Conservation (phyloP, 2,113 vertebrate genomes). For the Psittacula cyanocephala region DNA sequence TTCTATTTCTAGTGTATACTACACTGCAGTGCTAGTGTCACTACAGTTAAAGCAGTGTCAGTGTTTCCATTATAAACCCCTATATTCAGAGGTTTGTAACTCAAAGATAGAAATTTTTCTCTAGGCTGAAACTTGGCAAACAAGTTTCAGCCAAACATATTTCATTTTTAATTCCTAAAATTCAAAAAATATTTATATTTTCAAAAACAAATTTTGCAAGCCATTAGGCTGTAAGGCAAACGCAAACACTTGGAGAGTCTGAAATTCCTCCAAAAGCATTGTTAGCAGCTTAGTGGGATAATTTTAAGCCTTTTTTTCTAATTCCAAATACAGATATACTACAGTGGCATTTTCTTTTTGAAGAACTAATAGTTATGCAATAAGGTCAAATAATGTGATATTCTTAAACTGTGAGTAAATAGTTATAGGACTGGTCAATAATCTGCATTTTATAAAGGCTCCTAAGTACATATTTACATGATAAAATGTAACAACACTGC, state of each 20-base stretch:
- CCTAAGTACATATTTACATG: background rate
- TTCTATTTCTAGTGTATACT: conserved; percentile 53
- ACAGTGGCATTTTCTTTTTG: background rate
- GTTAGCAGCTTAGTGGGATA: background rate
- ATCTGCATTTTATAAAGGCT: background rate
- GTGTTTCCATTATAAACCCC: conserved; percentile 52
- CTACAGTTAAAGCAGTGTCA: conserved; percentile 27
- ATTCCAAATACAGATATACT: background rate
- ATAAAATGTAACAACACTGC: background rate
- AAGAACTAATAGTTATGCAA: background rate
- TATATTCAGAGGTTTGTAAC: conserved; percentile 51
- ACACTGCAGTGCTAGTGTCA: background rate
- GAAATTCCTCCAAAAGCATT: background rate
- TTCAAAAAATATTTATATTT: background rate
- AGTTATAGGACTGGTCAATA: background rate
- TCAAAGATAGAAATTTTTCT: conserved; percentile 29
- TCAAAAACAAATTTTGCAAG: background rate
- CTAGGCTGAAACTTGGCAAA: conserved; percentile 24
- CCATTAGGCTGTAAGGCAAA: background rate
- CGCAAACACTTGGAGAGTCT: background rate
- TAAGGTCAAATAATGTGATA: background rate
- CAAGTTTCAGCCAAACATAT: background rate
- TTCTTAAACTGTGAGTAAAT: background rate
- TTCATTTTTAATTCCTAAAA: background rate
- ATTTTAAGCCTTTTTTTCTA: background rate